A percentile compares a stretch with the other conserved stretches of the same genome.
These are phyloP conservation scores for Lepus townsendii DNA, from an alignment of 2,797 vertebrate genomes.

Conservation along the genomic window DNA sequence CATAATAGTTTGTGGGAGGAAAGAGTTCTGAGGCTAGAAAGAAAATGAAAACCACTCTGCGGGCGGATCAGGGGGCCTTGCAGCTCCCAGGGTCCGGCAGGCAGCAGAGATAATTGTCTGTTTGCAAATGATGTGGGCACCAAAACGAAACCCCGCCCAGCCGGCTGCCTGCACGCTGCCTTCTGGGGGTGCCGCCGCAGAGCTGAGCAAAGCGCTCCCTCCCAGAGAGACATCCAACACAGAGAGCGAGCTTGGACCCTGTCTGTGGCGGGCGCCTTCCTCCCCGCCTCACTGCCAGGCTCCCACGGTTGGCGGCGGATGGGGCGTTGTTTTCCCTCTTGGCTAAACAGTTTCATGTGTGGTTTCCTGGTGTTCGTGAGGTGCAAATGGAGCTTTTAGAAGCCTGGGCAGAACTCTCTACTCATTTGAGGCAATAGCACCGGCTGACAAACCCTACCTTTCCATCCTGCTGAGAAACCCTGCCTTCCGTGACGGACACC, in stretches of 20 bases:
- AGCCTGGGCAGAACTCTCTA: neutral
- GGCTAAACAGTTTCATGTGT: neutral
- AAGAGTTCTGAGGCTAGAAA: slow-evolving; percentile 52
- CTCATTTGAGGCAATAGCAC: slow-evolving; percentile 66
- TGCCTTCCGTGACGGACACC: slow-evolving; percentile 56
- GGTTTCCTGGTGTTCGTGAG: neutral
- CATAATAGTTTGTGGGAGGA: slow-evolving; percentile 61
- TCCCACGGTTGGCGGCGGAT: neutral
- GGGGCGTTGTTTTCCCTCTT: neutral
- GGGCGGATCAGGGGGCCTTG: neutral
- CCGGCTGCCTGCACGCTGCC: neutral
- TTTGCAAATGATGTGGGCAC: slow-evolving; percentile 52
- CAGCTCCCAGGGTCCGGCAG: neutral
- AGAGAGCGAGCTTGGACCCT: neutral
- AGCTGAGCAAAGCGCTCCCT: neutral
- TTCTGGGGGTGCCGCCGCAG: neutral
- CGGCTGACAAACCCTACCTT: slow-evolving; percentile 43
- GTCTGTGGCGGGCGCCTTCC: too few species aligned
- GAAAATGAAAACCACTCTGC: slow-evolving; percentile 74
- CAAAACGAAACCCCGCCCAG: slow-evolving; percentile 50
- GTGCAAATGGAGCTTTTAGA: neutral
- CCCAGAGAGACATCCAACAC: neutral
- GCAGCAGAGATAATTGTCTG: slow-evolving; percentile 11
- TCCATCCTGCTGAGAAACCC: slow-evolving; percentile 50
- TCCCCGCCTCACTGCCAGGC: too few species aligned